Percentiles rank a stretch among this genome's conserved stretches.
Evolutionary conservation across 2,113 vertebrate genomes (phyloP).

Genomic region (Platysteira castanea): DNA sequence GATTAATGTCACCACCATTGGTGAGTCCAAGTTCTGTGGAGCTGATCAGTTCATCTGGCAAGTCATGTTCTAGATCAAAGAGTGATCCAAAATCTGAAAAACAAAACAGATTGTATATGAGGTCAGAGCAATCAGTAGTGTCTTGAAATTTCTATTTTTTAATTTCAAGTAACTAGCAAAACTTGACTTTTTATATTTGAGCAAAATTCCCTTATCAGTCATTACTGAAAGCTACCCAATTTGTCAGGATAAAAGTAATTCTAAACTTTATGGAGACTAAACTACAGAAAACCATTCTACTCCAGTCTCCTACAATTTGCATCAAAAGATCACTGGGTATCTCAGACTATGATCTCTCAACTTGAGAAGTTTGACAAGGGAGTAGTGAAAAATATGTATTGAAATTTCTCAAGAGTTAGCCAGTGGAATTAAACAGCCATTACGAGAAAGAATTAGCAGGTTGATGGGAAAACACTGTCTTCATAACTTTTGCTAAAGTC

Average conservation of each 20-base stretch:
- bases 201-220: not conserved
- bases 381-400: not conserved
- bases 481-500: not conserved
- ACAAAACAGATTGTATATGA: slow-evolving; percentile 1
- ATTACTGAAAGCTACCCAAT: not conserved
- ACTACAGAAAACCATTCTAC: not conserved
- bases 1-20: slow-evolving; percentile 89
- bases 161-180: not conserved
- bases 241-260: not conserved
- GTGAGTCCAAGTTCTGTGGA: slow-evolving; percentile 88
- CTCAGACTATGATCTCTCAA: not conserved
- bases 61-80: slow-evolving; percentile 96
- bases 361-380: not conserved
- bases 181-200: not conserved
- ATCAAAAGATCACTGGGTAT: not conserved
- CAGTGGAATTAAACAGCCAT: not conserved
- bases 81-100: slow-evolving; percentile 92
- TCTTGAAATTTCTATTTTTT: not conserved
- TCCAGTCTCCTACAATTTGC: not conserved
- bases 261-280: not conserved
- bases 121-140: not conserved
- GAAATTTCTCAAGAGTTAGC: not conserved
- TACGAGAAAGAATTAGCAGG: not conserved
- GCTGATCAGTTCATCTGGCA: slow-evolving; percentile 96
- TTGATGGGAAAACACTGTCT: not conserved